Evolutionary conservation across 1,140 invertebrate species (phyloP).

Genomic region (Medauroidea extradentata): DNA sequence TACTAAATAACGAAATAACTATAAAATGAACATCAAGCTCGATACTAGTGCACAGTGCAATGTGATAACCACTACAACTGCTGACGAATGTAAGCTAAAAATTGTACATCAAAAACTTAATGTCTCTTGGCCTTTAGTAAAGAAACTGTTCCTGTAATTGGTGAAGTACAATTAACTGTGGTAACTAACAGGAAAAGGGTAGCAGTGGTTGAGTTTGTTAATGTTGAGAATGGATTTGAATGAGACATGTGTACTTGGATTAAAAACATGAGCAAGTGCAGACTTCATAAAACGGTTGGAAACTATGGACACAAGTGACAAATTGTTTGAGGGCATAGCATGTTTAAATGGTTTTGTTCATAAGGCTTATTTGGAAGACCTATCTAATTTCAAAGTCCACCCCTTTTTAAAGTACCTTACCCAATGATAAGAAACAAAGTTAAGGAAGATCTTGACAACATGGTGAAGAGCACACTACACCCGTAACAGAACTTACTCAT

Average conservation of each 20-base stretch:
- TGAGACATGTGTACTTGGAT: too few relatives aligned
- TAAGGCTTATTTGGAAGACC: slow-evolving; percentile 3
- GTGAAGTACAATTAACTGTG: background rate
- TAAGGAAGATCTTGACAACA: slow-evolving; percentile 11
- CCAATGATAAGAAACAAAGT: slow-evolving; percentile 9
- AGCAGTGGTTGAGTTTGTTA: background rate
- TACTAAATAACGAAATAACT: too few relatives aligned
- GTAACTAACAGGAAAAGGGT: background rate
- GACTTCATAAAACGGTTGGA: background rate
- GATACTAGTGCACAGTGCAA: background rate
- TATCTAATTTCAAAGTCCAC: slow-evolving; percentile 4
- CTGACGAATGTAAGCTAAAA: background rate
- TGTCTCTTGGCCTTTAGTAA: background rate
- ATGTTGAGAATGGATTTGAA: background rate
- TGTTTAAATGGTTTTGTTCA: slow-evolving; percentile 12
- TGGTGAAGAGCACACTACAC: slow-evolving; percentile 2
- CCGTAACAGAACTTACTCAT: slow-evolving; percentile 10
- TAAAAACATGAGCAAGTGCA: background rate
- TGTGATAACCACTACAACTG: background rate
- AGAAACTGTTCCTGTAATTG: background rate
- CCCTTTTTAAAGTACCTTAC: slow-evolving; percentile 4
- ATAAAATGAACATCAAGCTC: background rate
- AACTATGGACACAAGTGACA: background rate
- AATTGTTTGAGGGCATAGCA: background rate
- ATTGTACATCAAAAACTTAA: background rate